Conservation (phyloP, 2,113 vertebrate genomes). For the Lota lota region DNA sequence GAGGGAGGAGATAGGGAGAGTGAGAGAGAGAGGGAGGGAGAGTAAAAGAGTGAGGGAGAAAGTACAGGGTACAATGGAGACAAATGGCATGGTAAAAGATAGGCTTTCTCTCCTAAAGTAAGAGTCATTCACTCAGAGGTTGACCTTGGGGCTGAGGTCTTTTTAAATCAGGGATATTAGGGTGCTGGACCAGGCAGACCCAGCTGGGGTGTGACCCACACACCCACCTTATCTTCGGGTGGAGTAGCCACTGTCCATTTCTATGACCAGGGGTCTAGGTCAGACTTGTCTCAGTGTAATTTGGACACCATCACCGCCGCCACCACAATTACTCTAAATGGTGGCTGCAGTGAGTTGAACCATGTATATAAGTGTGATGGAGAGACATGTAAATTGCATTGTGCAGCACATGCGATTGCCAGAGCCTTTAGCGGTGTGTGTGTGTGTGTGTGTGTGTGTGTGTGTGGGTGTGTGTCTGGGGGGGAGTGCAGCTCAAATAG, state of each 20-base stretch:
- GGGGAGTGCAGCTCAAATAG: constrained; percentile 56
- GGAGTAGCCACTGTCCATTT: constrained; percentile 65
- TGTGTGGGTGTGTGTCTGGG: constrained; percentile 26
- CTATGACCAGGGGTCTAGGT: constrained; percentile 40
- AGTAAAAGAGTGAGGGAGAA: constrained; percentile 12
- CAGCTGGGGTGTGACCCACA: constrained; percentile 61
- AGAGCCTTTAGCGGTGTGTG: constrained; percentile 29
- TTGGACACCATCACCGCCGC: constrained; percentile 25
- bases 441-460: too few species aligned
- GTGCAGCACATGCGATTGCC: constrained; percentile 53
- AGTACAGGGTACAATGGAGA: constrained; percentile 34
- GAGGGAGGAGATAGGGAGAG: constrained; percentile 17
- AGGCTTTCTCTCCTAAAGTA: constrained; percentile 65
- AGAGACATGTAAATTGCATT: constrained; percentile 71
- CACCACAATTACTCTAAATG: constrained; percentile 54
- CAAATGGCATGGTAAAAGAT: constrained; percentile 43
- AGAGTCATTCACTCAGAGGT: constrained; percentile 73
- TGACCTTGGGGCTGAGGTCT: constrained; percentile 82
- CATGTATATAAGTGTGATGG: constrained; percentile 63
- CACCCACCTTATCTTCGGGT: constrained; percentile 65
- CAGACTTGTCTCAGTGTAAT: constrained; percentile 62
- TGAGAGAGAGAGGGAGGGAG: constrained; percentile 49
- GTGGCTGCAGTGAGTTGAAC: constrained; percentile 64
- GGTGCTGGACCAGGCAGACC: constrained; percentile 70
- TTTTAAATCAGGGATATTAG: constrained; percentile 82